phyloP scores from a whole-genome alignment of 2,113 vertebrate species.

The Perca schrenkii region DNA sequence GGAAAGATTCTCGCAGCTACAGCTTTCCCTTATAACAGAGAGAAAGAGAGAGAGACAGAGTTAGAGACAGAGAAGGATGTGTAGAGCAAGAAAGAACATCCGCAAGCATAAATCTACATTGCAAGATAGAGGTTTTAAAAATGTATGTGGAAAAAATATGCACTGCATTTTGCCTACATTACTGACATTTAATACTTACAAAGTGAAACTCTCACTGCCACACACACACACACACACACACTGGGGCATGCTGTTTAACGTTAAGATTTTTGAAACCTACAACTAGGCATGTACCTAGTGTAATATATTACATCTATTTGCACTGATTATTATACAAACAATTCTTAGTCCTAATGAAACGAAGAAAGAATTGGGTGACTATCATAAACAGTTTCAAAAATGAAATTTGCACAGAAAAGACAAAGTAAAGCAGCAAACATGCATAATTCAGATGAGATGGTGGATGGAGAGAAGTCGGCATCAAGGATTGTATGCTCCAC shows the following conservation, averaged over 20 bases:
- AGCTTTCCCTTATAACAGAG: constrained; percentile 35
- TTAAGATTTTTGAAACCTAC: neutral
- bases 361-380: neutral
- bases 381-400: neutral
- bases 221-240: neutral
- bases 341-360: neutral
- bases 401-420: neutral
- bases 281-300: neutral
- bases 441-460: neutral
- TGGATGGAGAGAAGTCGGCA: neutral
- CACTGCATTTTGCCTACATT: neutral
- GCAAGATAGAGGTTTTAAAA: constrained; percentile 25
- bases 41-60: constrained; percentile 32
- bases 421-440: neutral
- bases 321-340: neutral
- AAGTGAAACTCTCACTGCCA: neutral
- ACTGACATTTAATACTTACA: neutral
- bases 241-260: neutral
- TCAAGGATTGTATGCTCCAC: neutral
- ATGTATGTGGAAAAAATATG: constrained; percentile 14
- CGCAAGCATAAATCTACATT: constrained; percentile 8
- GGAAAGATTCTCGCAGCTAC: constrained; percentile 30
- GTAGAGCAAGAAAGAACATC: constrained; percentile 24
- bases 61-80: neutral
- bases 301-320: neutral